Evolutionary conservation across 35 echinoderm and acorn worm genomes (phyloP).

Genomic region (Heliocidaris erythrogramma): DNA sequence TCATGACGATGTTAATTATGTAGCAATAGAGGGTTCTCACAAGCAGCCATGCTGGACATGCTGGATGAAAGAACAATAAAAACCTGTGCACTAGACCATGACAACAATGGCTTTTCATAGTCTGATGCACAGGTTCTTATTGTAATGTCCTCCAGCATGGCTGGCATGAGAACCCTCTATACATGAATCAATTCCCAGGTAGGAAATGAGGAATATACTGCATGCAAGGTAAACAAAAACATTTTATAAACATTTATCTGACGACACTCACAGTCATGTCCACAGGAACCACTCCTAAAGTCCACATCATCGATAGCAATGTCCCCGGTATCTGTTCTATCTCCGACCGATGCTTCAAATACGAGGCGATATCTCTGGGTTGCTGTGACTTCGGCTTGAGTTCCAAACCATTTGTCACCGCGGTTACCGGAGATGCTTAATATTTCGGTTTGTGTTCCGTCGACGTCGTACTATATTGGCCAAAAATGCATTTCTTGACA

Average conservation of each 20-base stretch:
- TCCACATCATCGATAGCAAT: constrained; percentile 24
- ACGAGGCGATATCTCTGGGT: neutral
- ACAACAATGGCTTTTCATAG: too few relatives aligned
- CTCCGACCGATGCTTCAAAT: neutral
- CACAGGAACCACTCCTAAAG: neutral
- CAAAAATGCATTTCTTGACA: neutral
- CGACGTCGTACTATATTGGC: neutral
- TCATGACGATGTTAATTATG: too few relatives aligned
- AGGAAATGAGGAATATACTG: too few relatives aligned
- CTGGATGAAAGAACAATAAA: too few relatives aligned
- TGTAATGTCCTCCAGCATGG: too few relatives aligned
- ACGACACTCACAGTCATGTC: neutral
- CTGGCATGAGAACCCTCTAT: too few relatives aligned
- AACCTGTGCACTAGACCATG: too few relatives aligned
- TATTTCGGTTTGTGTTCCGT: neutral
- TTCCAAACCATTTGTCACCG: neutral
- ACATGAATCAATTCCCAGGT: too few relatives aligned
- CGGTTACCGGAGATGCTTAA: neutral
- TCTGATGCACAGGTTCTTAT: too few relatives aligned
- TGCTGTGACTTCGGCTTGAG: neutral
- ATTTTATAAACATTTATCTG: neutral
- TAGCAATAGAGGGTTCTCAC: too few relatives aligned
- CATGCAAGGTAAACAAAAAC: too few relatives aligned
- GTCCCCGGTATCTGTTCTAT: neutral
- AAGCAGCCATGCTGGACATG: too few relatives aligned